Base-by-base conservation (phyloP, 2,113 vertebrate genomes). In the Tauraco erythrolophus region DNA sequence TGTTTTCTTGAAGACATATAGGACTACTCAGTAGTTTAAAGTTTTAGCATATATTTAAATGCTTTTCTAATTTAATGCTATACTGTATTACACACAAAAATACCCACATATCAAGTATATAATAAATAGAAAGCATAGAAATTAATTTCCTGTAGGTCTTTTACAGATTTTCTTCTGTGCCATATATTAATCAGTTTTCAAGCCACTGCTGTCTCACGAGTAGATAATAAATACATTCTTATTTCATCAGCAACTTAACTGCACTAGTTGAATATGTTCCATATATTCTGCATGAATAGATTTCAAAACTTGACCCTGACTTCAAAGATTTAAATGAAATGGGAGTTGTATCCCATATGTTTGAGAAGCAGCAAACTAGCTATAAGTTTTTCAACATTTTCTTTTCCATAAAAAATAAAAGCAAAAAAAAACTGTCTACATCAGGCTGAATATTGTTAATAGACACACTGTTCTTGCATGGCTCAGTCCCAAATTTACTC, bases 101-200 rank as follows among this genome's bases (percentile, higher is more conserved):
- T 48, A 70, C 22, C 43, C 39, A 61, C 6, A 8, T 65, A 72
- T 85, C 14, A 92, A 80, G 39, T 79, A 61, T 28, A 51, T 68
- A n/a, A 91, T 46, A 89, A 87, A 88, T 56, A 91, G 14, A 81
- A 97, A 94, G n/a, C 37, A 85, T 33, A 94, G 45, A 74, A 72
- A 82, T 84, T 75, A 57, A 88, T 96, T 91, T 94, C 70, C 80
- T 81, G 68, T 37, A 69, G 16, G n/a, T 33, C 33, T 68, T 94
- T 65, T 56, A 88, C 2, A 39, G 69, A 77, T 57, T 54, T 89
- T 81, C 17, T 89, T 89, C 70, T 75, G 13, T 84, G 21, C 5
- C 48, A 68, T 2, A 4, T 50, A 37, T 50, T 87, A 56, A 56
- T 41, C 28, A 37, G 19, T 85, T 81, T 87, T 89, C n/a, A 84